phyloP scores from a whole-genome alignment of 2,113 vertebrate species.

The Sus scrofa region T2T-Sscrofa CM000816.6:50517501-50518000 shows the following conservation, averaged over 20 bases:
- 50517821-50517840: not conserved
- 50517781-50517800: too few relatives aligned
- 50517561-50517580: not conserved
- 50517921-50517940: not conserved
- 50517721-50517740: not conserved
- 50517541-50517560: not conserved
- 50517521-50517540: not conserved
- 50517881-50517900: not conserved
- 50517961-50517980: not conserved
- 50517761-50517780: not conserved
- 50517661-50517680: not conserved
- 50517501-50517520: not conserved
- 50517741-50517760: not conserved
- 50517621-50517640: not conserved
- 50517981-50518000: constrained; percentile 26
- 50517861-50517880: not conserved
- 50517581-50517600: not conserved
- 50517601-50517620: not conserved
- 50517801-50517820: not conserved
- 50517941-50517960: not conserved
- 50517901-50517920: not conserved
- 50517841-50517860: not conserved
- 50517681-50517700: not conserved
- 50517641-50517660: not conserved
- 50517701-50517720: constrained; percentile 7